Evolutionary conservation across 1,140 invertebrate species (phyloP), one percentile per base, ranked within the genome.

Genomic region (Phocides pigmalion): DNA sequence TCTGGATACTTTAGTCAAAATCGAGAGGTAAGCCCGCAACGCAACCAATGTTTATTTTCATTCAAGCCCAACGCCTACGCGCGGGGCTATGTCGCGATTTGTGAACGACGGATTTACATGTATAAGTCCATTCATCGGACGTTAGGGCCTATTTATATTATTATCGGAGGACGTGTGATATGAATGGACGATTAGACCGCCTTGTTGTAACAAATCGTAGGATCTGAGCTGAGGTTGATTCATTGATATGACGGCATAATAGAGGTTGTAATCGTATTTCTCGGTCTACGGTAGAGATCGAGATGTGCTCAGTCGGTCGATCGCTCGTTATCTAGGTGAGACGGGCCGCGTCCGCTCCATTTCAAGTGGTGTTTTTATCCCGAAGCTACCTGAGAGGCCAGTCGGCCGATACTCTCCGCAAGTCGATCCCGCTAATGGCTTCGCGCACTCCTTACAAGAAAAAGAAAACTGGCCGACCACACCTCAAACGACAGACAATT

Each of bases 361-460:
- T 86, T 87, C 82, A 74, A 88, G 86, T 86, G 81, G 73, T 72
- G 84, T 88, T 89, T 90, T 88, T 90, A 90, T 90, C 82, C 88
- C 86, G 77, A 71, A 72, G 77, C 84, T 90, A 90, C 86, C 88
- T 90, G 88, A 35, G 37, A 54, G 49, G 20, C 42, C 6, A 77
- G 76, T 50, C 65, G 68, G 56, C 58, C 63, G 72, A 66, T 66
- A 69, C 72, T 78, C 66, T 72, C 67, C 68, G 72, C 79, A 74
- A 80, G 70, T 68, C 75, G 78, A 73, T 76, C 69, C 82, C 65
- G 68, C 73, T 82, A 82, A 84, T 85, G 71, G 75, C 72, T 39
- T 9, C 16, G 56, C 44, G 42, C 44, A 49, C 56, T 61, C 56
- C 56, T 61, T 61, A 61, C 56, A 47, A 61, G 42, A 41, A 54